A percentile compares a stretch with the other conserved stretches of the same genome.
phyloP scores from a whole-genome alignment of 37 sponge, comb jelly and placozoan genomes.

The Beroe ovata region DNA sequence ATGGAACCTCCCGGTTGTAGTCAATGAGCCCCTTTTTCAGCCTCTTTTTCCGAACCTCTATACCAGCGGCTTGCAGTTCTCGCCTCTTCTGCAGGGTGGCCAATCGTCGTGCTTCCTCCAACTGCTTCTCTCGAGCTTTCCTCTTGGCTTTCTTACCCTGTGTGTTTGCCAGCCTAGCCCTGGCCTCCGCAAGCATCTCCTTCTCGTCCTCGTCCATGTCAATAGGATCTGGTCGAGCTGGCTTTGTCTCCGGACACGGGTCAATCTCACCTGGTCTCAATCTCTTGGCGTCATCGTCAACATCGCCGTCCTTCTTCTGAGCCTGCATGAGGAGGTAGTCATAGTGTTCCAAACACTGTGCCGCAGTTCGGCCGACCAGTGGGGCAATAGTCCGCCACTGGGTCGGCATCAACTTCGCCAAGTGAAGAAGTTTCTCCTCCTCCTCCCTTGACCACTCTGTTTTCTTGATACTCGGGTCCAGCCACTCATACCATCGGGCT shows the following conservation, averaged over 20 bases:
- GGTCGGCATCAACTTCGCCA: slow-evolving; percentile 97
- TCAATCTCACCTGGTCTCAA: slow-evolving; percentile 97
- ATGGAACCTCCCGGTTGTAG: slow-evolving; percentile 93
- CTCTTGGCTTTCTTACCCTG: slow-evolving; percentile 99
- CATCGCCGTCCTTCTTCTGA: slow-evolving; percentile 93
- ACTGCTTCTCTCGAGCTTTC: slow-evolving; percentile 98
- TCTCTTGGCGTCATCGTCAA: slow-evolving; percentile 82
- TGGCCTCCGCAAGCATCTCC: slow-evolving; percentile 98
- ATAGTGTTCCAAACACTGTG: slow-evolving; percentile 98
- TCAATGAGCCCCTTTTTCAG: slow-evolving; percentile 72
- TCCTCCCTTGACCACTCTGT: slow-evolving; percentile 99
- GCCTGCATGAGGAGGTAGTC: slow-evolving; percentile 94
- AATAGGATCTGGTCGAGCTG: slow-evolving; percentile 95
- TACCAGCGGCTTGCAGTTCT: slow-evolving; percentile 93
- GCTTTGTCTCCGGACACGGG: slow-evolving; percentile 92
- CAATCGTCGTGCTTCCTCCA: slow-evolving; percentile 96
- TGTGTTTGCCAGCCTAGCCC: slow-evolving; percentile 97
- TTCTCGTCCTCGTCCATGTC: slow-evolving; percentile 99
- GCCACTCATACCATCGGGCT: slow-evolving; percentile 98
- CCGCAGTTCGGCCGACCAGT: slow-evolving; percentile 95
- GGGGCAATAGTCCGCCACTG: slow-evolving; percentile 99
- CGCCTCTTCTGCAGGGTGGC: slow-evolving; percentile 94
- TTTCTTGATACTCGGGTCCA: slow-evolving; percentile 99
- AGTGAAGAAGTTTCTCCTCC: slow-evolving; percentile 96
- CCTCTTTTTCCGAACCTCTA: slow-evolving; percentile 72